Percentiles rank a stretch among this genome's conserved stretches.
Evolutionary conservation across 2,888 invertebrate genomes (phyloP).

Genomic region (Dynastes tityus): DNA sequence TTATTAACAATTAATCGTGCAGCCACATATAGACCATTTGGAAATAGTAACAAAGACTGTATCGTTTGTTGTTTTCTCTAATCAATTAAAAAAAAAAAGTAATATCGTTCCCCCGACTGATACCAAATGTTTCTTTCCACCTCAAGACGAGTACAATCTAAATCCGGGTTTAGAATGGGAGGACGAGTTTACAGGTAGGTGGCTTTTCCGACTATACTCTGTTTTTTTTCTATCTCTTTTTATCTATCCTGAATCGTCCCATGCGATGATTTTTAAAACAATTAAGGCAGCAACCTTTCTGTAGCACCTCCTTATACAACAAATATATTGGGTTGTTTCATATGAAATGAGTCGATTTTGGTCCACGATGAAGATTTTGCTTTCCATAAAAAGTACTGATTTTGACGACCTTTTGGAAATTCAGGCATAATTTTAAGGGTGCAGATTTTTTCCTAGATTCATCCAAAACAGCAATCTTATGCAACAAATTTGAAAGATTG

Average conservation of each 20-base stretch:
- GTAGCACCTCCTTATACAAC: background rate
- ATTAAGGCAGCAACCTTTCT: background rate
- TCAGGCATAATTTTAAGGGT: too few species aligned
- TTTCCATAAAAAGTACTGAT: too few species aligned
- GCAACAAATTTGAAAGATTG: too few species aligned
- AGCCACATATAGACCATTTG: conserved; percentile 55
- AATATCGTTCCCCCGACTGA: conserved; percentile 58
- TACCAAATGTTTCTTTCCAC: conserved; percentile 72
- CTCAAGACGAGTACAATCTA: conserved; percentile 99
- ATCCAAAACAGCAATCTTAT: too few species aligned
- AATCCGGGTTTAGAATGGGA: conserved; percentile 99
- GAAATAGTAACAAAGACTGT: conserved; percentile 1
- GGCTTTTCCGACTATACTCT: conserved; percentile 68
- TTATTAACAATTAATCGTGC: conserved; percentile 50
- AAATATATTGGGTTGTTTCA: too few species aligned
- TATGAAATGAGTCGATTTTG: too few species aligned
- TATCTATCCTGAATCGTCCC: conserved; percentile 7
- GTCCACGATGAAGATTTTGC: too few species aligned
- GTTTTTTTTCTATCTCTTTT: conserved; percentile 59
- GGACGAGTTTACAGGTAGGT: conserved; percentile 99
- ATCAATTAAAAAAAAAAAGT: conserved; percentile 41
- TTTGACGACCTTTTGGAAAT: too few species aligned
- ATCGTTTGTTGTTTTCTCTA: conserved; percentile 51
- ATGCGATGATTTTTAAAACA: background rate
- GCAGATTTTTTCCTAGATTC: too few species aligned